phyloP scores from a whole-genome alignment of 2,888 invertebrate species.

The Hipparchia semele region DNA sequence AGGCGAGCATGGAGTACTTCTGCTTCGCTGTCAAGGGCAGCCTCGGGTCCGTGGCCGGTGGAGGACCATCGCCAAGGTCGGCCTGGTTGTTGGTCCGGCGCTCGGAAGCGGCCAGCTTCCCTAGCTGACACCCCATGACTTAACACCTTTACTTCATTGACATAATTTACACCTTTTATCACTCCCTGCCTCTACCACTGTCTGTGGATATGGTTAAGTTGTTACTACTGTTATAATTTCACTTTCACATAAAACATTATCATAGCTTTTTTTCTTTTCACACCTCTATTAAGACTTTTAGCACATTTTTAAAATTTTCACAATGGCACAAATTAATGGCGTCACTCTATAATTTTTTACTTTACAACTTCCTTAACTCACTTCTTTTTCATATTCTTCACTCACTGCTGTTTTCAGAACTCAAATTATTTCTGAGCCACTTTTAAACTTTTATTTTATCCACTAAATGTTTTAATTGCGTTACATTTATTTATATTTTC shows the following conservation, averaged over 20 bases:
- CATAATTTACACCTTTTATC: constrained; percentile 26
- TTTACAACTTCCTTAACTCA: not conserved
- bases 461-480: not conserved
- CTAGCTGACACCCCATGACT: constrained; percentile 89
- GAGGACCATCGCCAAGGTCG: constrained; percentile 81
- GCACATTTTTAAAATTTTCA: constrained; percentile 3
- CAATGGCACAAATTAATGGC: not conserved
- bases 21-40: constrained; percentile 93
- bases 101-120: constrained; percentile 86
- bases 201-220: not conserved
- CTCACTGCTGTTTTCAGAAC: not conserved
- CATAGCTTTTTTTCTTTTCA: not conserved
- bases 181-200: not conserved
- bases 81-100: constrained; percentile 70
- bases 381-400: not conserved
- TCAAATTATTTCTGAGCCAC: not conserved
- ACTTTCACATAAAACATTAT: constrained; percentile 2
- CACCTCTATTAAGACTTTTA: not conserved
- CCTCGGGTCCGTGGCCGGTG: constrained; percentile 88
- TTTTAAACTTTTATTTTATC: not conserved
- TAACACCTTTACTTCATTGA: constrained; percentile 40
- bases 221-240: constrained; percentile 27
- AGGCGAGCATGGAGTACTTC: constrained; percentile 94
- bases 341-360: not conserved
- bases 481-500: not conserved